A percentile compares a stretch with the other conserved stretches of the same genome.
Evolutionary conservation across 2,888 invertebrate species (phyloP).

Genomic region (Andrena haemorrhoa): DNA sequence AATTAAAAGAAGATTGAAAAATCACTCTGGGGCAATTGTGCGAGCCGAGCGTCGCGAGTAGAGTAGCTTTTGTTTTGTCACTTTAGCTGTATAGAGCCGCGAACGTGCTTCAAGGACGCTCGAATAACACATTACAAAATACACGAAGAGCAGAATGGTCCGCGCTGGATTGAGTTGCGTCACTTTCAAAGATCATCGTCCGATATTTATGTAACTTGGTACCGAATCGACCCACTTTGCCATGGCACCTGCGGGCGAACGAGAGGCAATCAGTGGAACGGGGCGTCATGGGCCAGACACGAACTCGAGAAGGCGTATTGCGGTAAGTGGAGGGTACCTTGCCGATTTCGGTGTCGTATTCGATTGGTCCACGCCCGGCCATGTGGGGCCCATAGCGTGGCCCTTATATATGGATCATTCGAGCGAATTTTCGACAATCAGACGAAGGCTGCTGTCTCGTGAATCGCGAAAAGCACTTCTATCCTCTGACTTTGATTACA

Average conservation of each 20-base stretch:
- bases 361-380: constrained; percentile 36
- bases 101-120: neutral
- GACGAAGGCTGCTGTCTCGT: neutral
- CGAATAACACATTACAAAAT: constrained; percentile 37
- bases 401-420: constrained; percentile 60
- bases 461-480: neutral
- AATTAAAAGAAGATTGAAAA: constrained; percentile 22
- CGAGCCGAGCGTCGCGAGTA: neutral
- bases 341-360: constrained; percentile 6
- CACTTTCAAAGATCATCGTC: constrained; percentile 45
- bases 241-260: constrained; percentile 2
- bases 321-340: constrained; percentile 66
- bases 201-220: constrained; percentile 54
- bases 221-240: constrained; percentile 34
- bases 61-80: neutral
- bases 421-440: neutral
- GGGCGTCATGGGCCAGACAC: constrained; percentile 23
- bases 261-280: constrained; percentile 49
- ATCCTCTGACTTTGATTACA: neutral
- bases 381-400: constrained; percentile 43
- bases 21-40: neutral
- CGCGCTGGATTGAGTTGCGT: constrained; percentile 32
- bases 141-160: constrained; percentile 2
- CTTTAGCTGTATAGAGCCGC: neutral
- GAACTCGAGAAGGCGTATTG: constrained; percentile 39